These are phyloP conservation scores for Aphelenchoides avenae DNA, from an alignment of 1,140 invertebrate genomes.

Conservation along the genomic window DNA sequence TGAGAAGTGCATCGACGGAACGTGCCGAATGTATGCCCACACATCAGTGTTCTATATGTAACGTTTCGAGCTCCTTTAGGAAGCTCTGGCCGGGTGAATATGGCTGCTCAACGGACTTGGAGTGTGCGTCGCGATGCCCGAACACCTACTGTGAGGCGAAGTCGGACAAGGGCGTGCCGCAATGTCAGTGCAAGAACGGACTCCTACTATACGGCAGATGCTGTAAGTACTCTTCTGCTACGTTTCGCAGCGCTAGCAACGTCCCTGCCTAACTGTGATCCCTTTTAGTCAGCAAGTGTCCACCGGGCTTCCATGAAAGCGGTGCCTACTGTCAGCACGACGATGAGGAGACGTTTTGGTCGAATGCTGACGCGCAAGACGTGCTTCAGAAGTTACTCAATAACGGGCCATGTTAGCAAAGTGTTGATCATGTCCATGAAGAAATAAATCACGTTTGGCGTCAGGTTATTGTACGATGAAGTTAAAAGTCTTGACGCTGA, in stretches of 20 bases:
- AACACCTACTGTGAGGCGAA: conserved; percentile 53
- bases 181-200: conserved; percentile 51
- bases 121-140: conserved; percentile 44
- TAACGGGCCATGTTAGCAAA: conserved; percentile 39
- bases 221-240: conserved; percentile 35
- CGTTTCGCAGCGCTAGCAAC: conserved; percentile 4
- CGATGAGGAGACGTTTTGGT: conserved; percentile 54
- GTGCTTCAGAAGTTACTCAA: conserved; percentile 46
- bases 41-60: background rate
- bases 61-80: conserved; percentile 24
- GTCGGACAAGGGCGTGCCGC: conserved; percentile 44
- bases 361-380: conserved; percentile 41
- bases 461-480: too few relatives aligned
- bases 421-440: too few relatives aligned
- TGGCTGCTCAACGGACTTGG: conserved; percentile 38
- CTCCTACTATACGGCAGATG: conserved; percentile 53
- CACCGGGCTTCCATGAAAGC: conserved; percentile 49
- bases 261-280: conserved; percentile 19
- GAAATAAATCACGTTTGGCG: too few relatives aligned
- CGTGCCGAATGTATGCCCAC: conserved; percentile 44
- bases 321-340: conserved; percentile 51
- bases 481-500: too few relatives aligned
- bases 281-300: conserved; percentile 48
- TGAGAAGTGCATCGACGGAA: conserved; percentile 52
- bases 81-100: conserved; percentile 54